Conservation (phyloP, 1,140 invertebrate species). For the Anthonomus grandis region DNA sequence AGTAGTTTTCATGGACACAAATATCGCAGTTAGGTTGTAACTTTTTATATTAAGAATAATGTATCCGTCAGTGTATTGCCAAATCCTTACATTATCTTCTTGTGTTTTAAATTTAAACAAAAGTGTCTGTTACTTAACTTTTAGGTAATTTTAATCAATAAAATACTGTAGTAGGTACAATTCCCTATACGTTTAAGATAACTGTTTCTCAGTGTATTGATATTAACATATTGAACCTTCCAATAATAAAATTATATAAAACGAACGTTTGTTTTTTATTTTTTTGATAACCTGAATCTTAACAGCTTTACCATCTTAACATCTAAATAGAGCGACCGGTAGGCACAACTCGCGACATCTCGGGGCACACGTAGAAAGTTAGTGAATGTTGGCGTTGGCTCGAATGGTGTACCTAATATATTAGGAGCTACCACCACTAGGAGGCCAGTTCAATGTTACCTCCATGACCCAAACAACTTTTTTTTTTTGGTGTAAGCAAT, state of each 20-base stretch:
- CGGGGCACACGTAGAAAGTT: too few relatives aligned
- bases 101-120: neutral
- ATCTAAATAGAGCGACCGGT: too few relatives aligned
- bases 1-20: too few relatives aligned
- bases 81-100: neutral
- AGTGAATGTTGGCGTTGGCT: too few relatives aligned
- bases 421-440: too few relatives aligned
- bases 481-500: too few relatives aligned
- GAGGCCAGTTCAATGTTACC: too few relatives aligned
- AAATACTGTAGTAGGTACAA: constrained; percentile 15
- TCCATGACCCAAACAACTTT: too few relatives aligned
- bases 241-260: constrained; percentile 22
- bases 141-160: constrained; percentile 16
- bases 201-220: constrained; percentile 26
- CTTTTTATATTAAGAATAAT: neutral
- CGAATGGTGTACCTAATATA: too few relatives aligned
- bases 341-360: too few relatives aligned
- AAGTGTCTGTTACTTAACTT: neutral
- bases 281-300: neutral
- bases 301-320: neutral
- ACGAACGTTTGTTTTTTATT: neutral
- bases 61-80: neutral
- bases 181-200: constrained; percentile 4
- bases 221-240: constrained; percentile 22
- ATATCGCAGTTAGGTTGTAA: too few relatives aligned